A percentile compares a stretch with the other conserved stretches of the same genome.
phyloP scores from a whole-genome alignment of 53 echinoderm and acorn worm species.

The Actinopyga echinites region DNA sequence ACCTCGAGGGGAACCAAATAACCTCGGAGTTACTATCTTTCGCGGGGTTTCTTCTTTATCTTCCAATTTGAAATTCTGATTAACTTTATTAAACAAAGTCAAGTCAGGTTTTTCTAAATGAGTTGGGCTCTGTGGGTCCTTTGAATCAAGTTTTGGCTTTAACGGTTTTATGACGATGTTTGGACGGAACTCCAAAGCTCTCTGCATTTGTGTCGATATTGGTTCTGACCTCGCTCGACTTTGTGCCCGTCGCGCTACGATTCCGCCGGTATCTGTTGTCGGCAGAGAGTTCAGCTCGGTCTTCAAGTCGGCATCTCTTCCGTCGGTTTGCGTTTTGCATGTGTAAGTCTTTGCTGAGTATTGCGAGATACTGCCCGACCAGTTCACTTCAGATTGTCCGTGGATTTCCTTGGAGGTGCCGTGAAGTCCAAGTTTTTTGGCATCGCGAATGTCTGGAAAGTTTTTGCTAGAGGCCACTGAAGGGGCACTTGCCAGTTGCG shows the following conservation, averaged over 20 bases:
- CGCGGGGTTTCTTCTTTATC: slow-evolving; percentile 12
- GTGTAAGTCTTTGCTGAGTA: not conserved
- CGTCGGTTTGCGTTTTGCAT: not conserved
- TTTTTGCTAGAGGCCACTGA: not conserved
- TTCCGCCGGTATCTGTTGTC: not conserved
- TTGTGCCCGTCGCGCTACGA: not conserved
- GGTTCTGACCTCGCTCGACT: slow-evolving; percentile 11
- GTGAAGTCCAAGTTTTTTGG: not conserved
- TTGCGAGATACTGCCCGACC: not conserved
- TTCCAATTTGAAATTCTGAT: not conserved
- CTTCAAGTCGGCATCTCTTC: not conserved
- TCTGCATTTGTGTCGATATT: not conserved
- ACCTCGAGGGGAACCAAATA: slow-evolving; percentile 18
- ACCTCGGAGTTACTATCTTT: not conserved
- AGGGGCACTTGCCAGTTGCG: not conserved
- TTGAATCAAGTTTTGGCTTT: slow-evolving; percentile 1
- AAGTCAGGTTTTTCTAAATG: not conserved
- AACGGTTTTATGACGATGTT: slow-evolving; percentile 18
- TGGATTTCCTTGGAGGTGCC: slow-evolving; percentile 18
- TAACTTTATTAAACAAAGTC: not conserved
- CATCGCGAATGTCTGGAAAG: not conserved
- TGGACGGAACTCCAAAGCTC: not conserved
- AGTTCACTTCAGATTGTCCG: not conserved
- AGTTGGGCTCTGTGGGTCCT: not conserved
- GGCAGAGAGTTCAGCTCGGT: not conserved